Evolutionary conservation across 2,797 vertebrate genomes (phyloP).

Genomic region (Coluber constrictor): DNA sequence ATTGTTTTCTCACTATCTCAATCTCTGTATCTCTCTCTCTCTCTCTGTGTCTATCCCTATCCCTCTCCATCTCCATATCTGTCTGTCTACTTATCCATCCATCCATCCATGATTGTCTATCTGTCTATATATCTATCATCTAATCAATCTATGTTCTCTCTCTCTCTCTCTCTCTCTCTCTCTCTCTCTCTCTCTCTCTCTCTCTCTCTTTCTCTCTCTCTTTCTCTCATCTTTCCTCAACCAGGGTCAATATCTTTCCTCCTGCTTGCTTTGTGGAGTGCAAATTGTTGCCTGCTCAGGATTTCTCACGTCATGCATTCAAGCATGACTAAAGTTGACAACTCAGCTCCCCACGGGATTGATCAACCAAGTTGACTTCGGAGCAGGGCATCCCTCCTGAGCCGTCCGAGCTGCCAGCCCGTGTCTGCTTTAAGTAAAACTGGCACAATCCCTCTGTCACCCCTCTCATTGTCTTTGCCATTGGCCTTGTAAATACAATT

Average conservation of each 20-base stretch:
- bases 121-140: too few species aligned
- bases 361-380: neutral
- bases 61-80: too few species aligned
- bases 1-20: too few species aligned
- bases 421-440: neutral
- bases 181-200: too few species aligned
- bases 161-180: too few species aligned
- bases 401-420: neutral
- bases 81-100: too few species aligned
- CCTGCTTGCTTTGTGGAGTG: neutral
- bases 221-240: neutral
- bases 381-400: neutral
- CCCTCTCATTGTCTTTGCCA: neutral
- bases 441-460: neutral
- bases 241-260: neutral
- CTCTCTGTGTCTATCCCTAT: too few species aligned
- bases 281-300: neutral
- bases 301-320: neutral
- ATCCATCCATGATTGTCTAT: too few species aligned
- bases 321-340: neutral
- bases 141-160: too few species aligned
- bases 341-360: neutral
- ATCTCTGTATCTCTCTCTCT: too few species aligned
- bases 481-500: constrained; percentile 47
- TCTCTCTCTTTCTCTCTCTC: too few species aligned